Evolutionary conservation across 2,797 vertebrate genomes (phyloP).

Genomic region (Menidia menidia): DNA sequence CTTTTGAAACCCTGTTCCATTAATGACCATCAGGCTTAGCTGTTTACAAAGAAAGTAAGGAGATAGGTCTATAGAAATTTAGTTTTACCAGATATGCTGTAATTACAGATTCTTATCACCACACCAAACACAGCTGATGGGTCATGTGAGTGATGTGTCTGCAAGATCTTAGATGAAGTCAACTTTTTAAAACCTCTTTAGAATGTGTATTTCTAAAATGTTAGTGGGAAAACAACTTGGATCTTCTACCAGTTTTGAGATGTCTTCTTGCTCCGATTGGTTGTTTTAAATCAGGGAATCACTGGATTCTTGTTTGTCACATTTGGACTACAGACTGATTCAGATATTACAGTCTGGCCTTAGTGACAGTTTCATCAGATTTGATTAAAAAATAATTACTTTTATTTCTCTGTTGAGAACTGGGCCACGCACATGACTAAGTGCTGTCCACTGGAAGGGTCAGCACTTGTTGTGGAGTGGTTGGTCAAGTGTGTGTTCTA

Average conservation of each 20-base stretch:
- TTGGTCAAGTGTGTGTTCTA: conserved; percentile 57
- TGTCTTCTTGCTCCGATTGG: neutral
- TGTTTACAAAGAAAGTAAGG: no score
- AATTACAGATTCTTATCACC: neutral
- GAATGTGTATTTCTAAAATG: neutral
- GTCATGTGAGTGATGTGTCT: neutral
- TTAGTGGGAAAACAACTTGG: neutral
- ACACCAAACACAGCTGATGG: neutral
- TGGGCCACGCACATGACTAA: neutral
- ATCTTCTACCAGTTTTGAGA: neutral
- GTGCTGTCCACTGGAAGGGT: conserved; percentile 32
- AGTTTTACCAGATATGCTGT: neutral
- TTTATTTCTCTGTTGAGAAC: neutral
- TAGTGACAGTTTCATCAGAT: neutral
- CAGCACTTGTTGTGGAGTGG: conserved; percentile 47
- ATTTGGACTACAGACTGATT: neutral
- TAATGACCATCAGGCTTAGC: no score
- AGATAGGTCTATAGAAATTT: no score
- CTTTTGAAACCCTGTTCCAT: neutral
- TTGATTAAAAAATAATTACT: neutral
- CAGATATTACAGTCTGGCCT: neutral
- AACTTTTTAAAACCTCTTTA: no score
- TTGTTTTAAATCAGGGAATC: neutral
- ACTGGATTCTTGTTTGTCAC: no score
- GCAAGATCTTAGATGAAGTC: no score